A percentile compares a stretch with the other conserved stretches of the same genome.
These are phyloP conservation scores for Zaprionus nigranus DNA, from an alignment of 1,140 invertebrate species.

Conservation along the genomic window DNA sequence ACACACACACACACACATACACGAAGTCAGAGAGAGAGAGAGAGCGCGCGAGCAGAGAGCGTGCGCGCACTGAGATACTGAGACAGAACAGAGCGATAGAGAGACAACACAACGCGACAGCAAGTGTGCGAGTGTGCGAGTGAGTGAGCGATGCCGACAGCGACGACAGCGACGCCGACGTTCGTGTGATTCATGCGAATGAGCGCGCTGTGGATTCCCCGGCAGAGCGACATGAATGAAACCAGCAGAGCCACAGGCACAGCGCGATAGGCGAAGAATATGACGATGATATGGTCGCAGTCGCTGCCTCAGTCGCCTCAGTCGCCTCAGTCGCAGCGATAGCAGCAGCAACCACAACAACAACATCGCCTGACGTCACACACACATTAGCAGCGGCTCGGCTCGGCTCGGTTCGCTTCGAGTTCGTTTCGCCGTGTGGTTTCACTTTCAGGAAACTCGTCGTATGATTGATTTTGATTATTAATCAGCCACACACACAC, in stretches of 20 bases:
- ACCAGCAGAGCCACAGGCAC: slow-evolving; percentile 13
- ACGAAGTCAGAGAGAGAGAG: neutral
- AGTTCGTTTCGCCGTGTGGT: slow-evolving; percentile 6
- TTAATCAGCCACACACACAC: slow-evolving; percentile 32
- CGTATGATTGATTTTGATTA: slow-evolving; percentile 58
- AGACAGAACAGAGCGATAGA: slow-evolving; percentile 5
- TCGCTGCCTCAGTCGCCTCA: neutral
- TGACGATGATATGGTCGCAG: slow-evolving; percentile 17
- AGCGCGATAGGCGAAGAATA: slow-evolving; percentile 33
- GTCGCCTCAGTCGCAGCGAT: slow-evolving; percentile 20
- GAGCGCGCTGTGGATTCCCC: slow-evolving; percentile 53
- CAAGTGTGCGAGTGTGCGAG: slow-evolving; percentile 25
- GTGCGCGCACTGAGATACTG: too few relatives aligned
- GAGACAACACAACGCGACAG: neutral
- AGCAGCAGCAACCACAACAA: slow-evolving; percentile 19
- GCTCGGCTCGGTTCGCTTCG: too few relatives aligned
- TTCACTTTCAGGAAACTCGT: slow-evolving; percentile 54
- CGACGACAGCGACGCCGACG: neutral
- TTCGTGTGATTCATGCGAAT: slow-evolving; percentile 48
- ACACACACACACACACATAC: neutral
- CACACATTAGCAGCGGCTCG: neutral
- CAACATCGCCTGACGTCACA: neutral
- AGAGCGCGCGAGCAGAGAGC: neutral
- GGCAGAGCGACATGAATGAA: slow-evolving; percentile 63
- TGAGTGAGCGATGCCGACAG: slow-evolving; percentile 7